Base-by-base conservation (phyloP, 2,797 vertebrate species). In the Dipus sagitta region DNA sequence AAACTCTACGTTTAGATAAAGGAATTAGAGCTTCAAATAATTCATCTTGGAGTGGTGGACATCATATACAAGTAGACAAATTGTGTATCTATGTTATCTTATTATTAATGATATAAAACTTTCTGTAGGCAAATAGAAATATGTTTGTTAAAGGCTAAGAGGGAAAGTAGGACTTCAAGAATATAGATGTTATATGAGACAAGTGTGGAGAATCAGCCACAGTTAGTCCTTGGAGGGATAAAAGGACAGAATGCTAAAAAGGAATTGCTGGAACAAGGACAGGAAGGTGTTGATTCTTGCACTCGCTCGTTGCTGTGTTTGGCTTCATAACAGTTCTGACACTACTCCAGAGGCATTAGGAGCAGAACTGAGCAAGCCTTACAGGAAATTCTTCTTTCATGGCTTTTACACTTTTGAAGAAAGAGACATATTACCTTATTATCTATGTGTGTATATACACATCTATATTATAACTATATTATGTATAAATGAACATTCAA, bases 131-230 rank as follows among this genome's bases (percentile, higher is more conserved):
- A 93, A 52, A 75, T 0, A 84, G 9, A 14, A 4, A 79, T 76
- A 8, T 12, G 14, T 8, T 14, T 47, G 30, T n/a, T 84, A 64
- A 62, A 72, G 18, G 38, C 2, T 60, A 52, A 10, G 3, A 21
- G 38, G 30, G 3, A 82, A 92, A 90, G 15, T 18, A 23, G n/a
- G 9, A 30, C n/a, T 72, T 90, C 6, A 85, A 52, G 62, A 89
- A 20, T 15, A 18, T 0, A 32, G 12, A 3, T 72, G 10, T 1
- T 34, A 7, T 1, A 3, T n/a, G 15, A 80, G 1, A 30, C 18
- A 70, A 32, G 17, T 71, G 0, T 38, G 3, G 38, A 32, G 72
- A 84, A 32, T 11, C 0, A 42, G 6, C 1, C 60, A 74, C 15
- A 14, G 6, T 85, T 58, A 71, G 9, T 83, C 60, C 70, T 32